Base-by-base conservation (phyloP, 2,888 invertebrate species). In the Eupithecia abbreviata region DNA sequence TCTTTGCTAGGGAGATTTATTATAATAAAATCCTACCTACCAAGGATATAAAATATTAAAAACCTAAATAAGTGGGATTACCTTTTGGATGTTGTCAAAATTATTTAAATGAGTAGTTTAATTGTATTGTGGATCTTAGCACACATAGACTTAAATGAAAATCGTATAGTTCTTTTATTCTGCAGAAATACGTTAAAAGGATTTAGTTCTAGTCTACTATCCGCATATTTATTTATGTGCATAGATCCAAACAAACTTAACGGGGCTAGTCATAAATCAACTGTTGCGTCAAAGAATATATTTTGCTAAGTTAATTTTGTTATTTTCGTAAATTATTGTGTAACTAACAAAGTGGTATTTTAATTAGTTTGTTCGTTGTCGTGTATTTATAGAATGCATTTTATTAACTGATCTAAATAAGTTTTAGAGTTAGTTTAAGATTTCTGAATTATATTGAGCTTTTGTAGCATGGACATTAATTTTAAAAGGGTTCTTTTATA, bases 221-320 rank as follows among this genome's bases (percentile, higher is more conserved):
- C 62, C 30, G 30, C 30, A 30, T 10, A 18, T 1, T 30, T 1
- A 62, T 68, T 30, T 1, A 62, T 68, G 10, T 43, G 45, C 15
- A n/a, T 43, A 45, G 67, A 68, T 45, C 43, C n/a, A 68, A 68
- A n/a, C 9, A 42, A 10, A 73, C 73, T 58, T 65, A 71, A 55
- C 77, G 79, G 76, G 75, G 70, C 84, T 84, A 84, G 84, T 84
- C 84, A 83, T 80, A 68, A 55, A 75, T 75, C 70, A 76, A 69
- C 68, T 74, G 47, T 80, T 74, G 73, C 77, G 77, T 77, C 79
- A 74, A 78, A 79, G 49, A 73, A 77, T 75, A 77, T 77, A 66
- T 74, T 77, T 77, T 75, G 71, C 75, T 77, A 78, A 67, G 71
- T 74, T 76, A n/a, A 75, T 74, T 74, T 73, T 74, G 18, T 51